Evolutionary conservation across 2,113 vertebrate genomes (phyloP), one percentile per base, ranked within the genome.

Genomic region (Onychostruthus taczanowskii): DNA sequence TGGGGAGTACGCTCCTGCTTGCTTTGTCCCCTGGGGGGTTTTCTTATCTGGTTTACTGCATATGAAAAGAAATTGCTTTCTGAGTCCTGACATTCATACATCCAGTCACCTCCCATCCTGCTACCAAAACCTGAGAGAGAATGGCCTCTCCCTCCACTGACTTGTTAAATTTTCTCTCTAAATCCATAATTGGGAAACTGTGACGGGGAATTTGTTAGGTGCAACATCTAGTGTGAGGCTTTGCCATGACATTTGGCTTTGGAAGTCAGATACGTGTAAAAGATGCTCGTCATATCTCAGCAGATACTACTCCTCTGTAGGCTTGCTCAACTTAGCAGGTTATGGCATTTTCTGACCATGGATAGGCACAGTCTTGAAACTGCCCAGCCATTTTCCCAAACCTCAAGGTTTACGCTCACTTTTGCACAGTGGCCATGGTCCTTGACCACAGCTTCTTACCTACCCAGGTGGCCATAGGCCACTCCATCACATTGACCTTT

Each of bases 61-160:
- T 58, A 46, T 28, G 58, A 88, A 93, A 61, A 97, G 49, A 95
- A 95, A 94, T 58, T 80, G 37, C 37, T 91, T 90, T 92, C 80
- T 33, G 53, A 89, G 37, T 83, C 62, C 91, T 91, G 87, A 68
- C 37, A 50, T 94, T 95, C 63, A 47, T 76, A 64, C 35, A 67
- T 37, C 61, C 49, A 79, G 68, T 67, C 70, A 90, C 74, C 44
- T 94, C 66, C 53, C 85, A 28, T 92, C n/a, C 47, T 78, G 49
- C 56, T 91, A 90, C 56, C 68, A 78, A 67, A 68, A 66, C 14
- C 27, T 28, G 66, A 46, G 75, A 92, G 13, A 89, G 28, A 76
- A 55, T 68, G 20, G 7, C 13, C 7, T 59, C 26, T 59, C 31
- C 11, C 24, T 73, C 26, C 55, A 39, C 3, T 69, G 2, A 39